Evolutionary conservation across 2,797 vertebrate genomes (phyloP).

Genomic region (Aplochiton taeniatus): DNA sequence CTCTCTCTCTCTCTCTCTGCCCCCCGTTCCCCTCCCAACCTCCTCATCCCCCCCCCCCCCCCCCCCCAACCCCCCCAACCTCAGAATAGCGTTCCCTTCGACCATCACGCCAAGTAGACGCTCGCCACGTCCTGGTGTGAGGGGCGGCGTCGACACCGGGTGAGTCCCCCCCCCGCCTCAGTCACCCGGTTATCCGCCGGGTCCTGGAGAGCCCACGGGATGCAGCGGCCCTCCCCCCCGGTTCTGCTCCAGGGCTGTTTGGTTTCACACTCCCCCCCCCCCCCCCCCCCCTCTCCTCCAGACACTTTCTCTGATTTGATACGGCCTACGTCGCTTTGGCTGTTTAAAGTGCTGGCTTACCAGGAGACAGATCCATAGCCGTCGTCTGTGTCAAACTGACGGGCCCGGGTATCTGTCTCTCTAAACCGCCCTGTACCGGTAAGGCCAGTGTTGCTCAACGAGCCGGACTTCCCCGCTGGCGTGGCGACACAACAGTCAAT

Average conservation of each 20-base stretch:
- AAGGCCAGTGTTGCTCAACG: too few species aligned
- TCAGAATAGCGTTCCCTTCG: constrained; percentile 99
- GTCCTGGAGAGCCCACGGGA: constrained; percentile 34
- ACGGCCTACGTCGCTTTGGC: too few species aligned
- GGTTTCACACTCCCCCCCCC: background rate
- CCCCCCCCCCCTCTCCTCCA: background rate
- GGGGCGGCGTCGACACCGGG: constrained; percentile 85
- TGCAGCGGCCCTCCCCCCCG: constrained; percentile 21
- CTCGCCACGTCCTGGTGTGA: constrained; percentile 87
- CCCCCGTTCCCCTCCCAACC: constrained; percentile 11
- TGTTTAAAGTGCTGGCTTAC: too few species aligned
- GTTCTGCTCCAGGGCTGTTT: background rate
- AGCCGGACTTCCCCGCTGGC: too few species aligned
- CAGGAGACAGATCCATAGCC: too few species aligned
- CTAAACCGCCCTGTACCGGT: too few species aligned
- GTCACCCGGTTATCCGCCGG: constrained; percentile 1
- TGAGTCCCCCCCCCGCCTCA: constrained; percentile 75
- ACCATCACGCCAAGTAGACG: constrained; percentile 97
- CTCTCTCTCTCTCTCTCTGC: too few species aligned
- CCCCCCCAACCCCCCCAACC: constrained; percentile 70
- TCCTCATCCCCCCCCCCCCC: too few species aligned
- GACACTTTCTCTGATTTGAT: background rate
- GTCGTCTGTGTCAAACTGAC: too few species aligned
- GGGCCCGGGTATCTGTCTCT: too few species aligned
- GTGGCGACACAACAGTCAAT: too few species aligned